Conservation (phyloP, 2,888 invertebrate genomes). For the Hypomecis punctinalis region DNA sequence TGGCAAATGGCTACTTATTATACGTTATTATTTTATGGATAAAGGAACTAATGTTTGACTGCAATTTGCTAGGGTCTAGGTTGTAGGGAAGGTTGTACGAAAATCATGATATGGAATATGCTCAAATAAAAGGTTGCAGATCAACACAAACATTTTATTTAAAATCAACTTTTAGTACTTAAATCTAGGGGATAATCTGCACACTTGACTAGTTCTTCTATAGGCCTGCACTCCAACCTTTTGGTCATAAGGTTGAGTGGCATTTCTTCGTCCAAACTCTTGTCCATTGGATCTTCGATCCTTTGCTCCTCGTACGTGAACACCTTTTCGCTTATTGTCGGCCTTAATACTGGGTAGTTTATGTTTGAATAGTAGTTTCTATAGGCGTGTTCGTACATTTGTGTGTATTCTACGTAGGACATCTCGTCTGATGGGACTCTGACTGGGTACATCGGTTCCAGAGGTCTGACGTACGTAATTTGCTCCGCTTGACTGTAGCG, state of each 20-base stretch:
- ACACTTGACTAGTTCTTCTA: conserved; percentile 71
- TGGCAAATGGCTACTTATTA: no score
- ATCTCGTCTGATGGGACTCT: conserved; percentile 73
- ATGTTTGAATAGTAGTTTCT: conserved; percentile 70
- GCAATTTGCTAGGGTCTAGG: no score
- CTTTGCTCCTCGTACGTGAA: conserved; percentile 62
- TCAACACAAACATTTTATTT: conserved; percentile 42
- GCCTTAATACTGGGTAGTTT: conserved; percentile 63
- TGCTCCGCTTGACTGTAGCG: conserved; percentile 54
- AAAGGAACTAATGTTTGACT: no score
- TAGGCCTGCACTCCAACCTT: conserved; percentile 66
- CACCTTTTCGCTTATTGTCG: conserved; percentile 65
- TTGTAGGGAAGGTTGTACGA: no score
- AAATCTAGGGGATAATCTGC: conserved; percentile 86
- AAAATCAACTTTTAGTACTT: conserved; percentile 82
- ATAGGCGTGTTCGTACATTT: conserved; percentile 78
- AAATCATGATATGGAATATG: background rate
- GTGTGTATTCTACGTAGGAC: conserved; percentile 74
- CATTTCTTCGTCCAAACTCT: conserved; percentile 61
- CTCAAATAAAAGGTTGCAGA: conserved; percentile 7
- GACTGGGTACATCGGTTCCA: conserved; percentile 64
- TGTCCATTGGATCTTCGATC: conserved; percentile 51
- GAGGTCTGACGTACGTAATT: conserved; percentile 62
- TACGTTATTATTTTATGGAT: no score
- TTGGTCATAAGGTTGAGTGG: conserved; percentile 76